phyloP scores from a whole-genome alignment of 2,797 vertebrate species.

The Chaenodraco wilsoni region DNA sequence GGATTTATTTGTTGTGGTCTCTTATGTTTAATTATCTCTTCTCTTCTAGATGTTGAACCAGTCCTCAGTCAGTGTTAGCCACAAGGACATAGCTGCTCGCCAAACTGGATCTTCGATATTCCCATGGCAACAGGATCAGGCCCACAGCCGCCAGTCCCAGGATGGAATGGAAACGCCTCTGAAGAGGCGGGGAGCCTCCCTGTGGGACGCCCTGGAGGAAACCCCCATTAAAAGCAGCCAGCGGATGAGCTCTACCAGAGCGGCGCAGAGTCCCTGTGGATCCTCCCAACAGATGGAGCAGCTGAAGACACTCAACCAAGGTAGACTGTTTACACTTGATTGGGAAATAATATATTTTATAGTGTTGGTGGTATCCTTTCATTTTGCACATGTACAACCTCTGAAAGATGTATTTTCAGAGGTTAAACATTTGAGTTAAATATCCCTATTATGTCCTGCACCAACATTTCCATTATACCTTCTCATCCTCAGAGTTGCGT shows the following conservation, averaged over 20 bases:
- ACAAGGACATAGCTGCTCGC: conserved; percentile 90
- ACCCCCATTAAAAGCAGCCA: conserved; percentile 80
- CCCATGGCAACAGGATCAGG: conserved; percentile 90
- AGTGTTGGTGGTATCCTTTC: background rate
- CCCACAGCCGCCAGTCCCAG: conserved; percentile 72
- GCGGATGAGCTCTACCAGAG: conserved; percentile 62
- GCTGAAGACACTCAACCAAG: conserved; percentile 89
- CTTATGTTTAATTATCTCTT: conserved; percentile 24
- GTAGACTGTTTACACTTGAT: conserved; percentile 68
- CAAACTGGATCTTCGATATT: conserved; percentile 93
- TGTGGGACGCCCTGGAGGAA: conserved; percentile 81
- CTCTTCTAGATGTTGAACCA: conserved; percentile 83
- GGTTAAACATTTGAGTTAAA: background rate
- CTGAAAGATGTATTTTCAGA: background rate
- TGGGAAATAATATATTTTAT: background rate
- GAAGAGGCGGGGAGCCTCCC: conserved; percentile 79
- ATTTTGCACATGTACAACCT: background rate
- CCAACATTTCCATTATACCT: background rate
- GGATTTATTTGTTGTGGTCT: conserved; percentile 2
- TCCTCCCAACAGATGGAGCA: conserved; percentile 83
- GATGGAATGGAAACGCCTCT: conserved; percentile 82
- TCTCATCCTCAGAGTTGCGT: conserved; percentile 68
- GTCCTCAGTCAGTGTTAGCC: conserved; percentile 83
- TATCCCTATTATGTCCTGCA: background rate
- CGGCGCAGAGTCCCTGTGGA: conserved; percentile 67